Conservation (phyloP, 2,797 vertebrate genomes). For the Micromesistius poutassou region DNA sequence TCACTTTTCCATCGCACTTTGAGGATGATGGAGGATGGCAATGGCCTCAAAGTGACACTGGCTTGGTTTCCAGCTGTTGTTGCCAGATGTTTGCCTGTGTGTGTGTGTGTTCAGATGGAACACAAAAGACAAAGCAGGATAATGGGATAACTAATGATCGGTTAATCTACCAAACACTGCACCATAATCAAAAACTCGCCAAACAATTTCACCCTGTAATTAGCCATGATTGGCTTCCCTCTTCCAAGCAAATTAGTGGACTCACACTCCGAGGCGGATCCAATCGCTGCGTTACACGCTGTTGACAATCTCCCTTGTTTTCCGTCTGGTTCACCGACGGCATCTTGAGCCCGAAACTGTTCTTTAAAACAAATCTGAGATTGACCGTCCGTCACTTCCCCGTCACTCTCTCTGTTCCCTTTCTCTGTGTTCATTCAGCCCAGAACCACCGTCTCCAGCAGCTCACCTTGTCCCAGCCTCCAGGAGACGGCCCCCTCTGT, state of each 20-base stretch:
- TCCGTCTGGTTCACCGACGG: not conserved
- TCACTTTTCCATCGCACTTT: not conserved
- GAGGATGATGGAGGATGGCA: no score
- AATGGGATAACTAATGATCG: conserved; percentile 83
- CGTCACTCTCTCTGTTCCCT: conserved; percentile 11
- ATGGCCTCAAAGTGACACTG: not conserved
- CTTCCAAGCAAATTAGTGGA: conserved; percentile 79
- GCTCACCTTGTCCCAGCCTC: conserved; percentile 74
- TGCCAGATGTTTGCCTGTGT: conserved; percentile 34
- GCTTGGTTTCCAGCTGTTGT: conserved; percentile 13
- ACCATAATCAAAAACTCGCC: conserved; percentile 87
- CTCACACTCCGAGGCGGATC: conserved; percentile 80
- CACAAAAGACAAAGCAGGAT: conserved; percentile 69
- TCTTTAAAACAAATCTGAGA: not conserved
- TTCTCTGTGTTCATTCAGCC: not conserved
- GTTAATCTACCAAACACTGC: conserved; percentile 84
- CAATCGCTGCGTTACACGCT: conserved; percentile 80
- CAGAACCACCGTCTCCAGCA: conserved; percentile 77
- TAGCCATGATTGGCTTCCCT: conserved; percentile 86
- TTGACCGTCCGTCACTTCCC: not conserved
- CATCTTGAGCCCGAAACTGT: not conserved
- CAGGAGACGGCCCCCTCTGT: conserved; percentile 70
- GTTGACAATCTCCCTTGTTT: conserved; percentile 58
- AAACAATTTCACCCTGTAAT: conserved; percentile 93
- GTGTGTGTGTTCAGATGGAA: conserved; percentile 23